A percentile compares a stretch with the other conserved stretches of the same genome.
Conservation (phyloP, 30 jellyfish, hydroid and myxozoan species). For the Hydra vulgaris region DNA sequence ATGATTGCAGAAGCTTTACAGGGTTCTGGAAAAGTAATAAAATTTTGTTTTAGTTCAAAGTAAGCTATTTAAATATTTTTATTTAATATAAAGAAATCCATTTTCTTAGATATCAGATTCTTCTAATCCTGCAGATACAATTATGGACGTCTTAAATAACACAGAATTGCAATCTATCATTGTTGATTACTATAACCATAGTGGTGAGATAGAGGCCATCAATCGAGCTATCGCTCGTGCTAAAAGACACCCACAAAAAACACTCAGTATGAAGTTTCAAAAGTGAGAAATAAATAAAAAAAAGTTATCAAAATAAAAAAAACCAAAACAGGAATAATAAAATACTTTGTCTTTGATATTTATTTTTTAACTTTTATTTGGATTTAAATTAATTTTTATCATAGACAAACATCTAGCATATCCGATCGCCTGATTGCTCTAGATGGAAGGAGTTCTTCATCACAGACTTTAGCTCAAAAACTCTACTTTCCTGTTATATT, state of each 20-base stretch:
- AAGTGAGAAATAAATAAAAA: constrained; percentile 24
- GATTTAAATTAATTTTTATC: background rate
- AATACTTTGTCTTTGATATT: too few species aligned
- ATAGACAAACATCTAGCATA: constrained; percentile 27
- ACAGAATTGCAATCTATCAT: constrained; percentile 57
- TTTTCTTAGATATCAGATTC: constrained; percentile 37
- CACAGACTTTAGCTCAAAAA: constrained; percentile 48
- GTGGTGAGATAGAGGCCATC: constrained; percentile 88
- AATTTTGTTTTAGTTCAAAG: background rate
- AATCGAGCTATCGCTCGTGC: constrained; percentile 55
- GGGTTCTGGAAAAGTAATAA: constrained; percentile 50
- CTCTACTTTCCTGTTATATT: constrained; percentile 56
- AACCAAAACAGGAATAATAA: too few species aligned
- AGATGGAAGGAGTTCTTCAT: constrained; percentile 64
- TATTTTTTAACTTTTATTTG: too few species aligned
- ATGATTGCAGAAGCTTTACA: constrained; percentile 81
- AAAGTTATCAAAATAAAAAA: too few species aligned
- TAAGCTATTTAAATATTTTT: background rate
- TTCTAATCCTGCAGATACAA: constrained; percentile 87
- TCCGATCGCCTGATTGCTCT: constrained; percentile 48
- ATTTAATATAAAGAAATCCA: background rate
- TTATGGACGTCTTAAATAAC: constrained; percentile 70
- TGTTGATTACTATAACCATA: constrained; percentile 47
- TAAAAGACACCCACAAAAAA: constrained; percentile 47
- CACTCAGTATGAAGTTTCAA: constrained; percentile 71